These are phyloP conservation scores for Axinella damicornis DNA, from an alignment of 37 sponge, comb jelly and placozoan genomes.

Conservation along the genomic window DNA sequence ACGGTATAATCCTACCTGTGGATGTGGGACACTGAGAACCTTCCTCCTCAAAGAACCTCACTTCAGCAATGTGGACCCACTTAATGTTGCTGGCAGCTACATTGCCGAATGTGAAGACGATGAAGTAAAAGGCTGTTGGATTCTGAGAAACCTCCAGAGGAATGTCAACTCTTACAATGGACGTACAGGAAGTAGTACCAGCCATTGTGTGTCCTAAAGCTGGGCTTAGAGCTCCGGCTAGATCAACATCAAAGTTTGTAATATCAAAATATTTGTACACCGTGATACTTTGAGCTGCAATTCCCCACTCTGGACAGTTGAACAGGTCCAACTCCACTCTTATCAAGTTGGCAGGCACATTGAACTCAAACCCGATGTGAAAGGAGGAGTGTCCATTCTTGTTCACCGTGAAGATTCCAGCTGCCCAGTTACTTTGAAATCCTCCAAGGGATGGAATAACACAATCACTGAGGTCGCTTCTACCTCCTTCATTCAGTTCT, in stretches of 20 bases:
- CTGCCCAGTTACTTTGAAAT: not conserved
- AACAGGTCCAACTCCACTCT: not conserved
- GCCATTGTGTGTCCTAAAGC: too few species aligned
- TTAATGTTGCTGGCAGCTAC: not conserved
- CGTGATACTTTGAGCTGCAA: not conserved
- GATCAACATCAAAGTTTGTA: too few species aligned
- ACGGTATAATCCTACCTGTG: too few species aligned
- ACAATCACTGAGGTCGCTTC: too few species aligned
- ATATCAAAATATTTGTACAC: not conserved
- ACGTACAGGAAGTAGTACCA: not conserved
- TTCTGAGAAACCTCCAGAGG: not conserved
- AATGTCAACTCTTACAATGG: not conserved
- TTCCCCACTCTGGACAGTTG: slow-evolving; percentile 1
- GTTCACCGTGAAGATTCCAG: not conserved
- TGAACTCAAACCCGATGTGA: not conserved
- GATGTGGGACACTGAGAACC: not conserved
- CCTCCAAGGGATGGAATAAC: too few species aligned
- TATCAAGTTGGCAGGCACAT: not conserved
- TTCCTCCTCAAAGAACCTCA: not conserved
- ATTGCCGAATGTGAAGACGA: too few species aligned
- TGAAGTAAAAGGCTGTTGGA: too few species aligned
- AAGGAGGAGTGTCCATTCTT: not conserved
- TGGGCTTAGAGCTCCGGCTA: too few species aligned
- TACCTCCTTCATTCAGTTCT: too few species aligned
- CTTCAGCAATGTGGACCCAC: slow-evolving; percentile 9